Evolutionary conservation across 2,797 vertebrate species (phyloP), one percentile per base, ranked within the genome.

Genomic region (Siniperca obscura): DNA sequence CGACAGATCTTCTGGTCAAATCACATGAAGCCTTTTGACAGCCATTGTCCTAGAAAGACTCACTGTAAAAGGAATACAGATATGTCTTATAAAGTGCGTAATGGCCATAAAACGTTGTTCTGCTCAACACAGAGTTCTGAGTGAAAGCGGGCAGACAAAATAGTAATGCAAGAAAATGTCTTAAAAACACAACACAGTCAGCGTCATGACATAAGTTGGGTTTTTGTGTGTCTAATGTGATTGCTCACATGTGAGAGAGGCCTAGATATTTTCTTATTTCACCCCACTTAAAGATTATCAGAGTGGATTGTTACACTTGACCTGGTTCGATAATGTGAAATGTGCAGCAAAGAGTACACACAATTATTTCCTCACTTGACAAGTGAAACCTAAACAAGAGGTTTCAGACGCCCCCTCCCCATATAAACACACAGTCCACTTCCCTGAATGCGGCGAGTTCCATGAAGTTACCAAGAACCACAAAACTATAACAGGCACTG

Each of bases 201-300:
- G 25, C n/a, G 36, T 44, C 27, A 56, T 48, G 16, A 22, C 22
- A 46, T 9, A 50, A 21, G 7, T 59, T n/a, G 38, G 38, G 3
- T 42, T 76, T 16, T 66, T 50, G 64, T 82, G 76, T 44, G 40
- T 76, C 69, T 85, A 27, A 77, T 83, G 62, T 27, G 71, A 79
- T 59, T 68, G 25, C 42, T 78, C 53, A 38, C 1, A 62, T 70
- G 36, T 79, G 38, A 78, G 46, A 80, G 0, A 70, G 36, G 52
- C 50, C 56, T 46, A 10, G 65, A 72, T 77, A 65, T 75, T 53
- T 76, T 82, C 64, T 72, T 67, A 80, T 89, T 91, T 84, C 68
- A 88, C 62, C 50, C 75, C 12, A 46, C 36, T 86, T 70, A 55
- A 7, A 78, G 70, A 70, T 79, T 14, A 76, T 78, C 25, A 70